Percentiles rank a stretch among this genome's conserved stretches.
These are phyloP conservation scores for Ovis aries DNA, from an alignment of 2,113 vertebrate genomes.

Conservation along the genomic window ARS-UI_Ramb_v3.0 NC_056071.1:50614001-50614500, in stretches of 20 bases:
- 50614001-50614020: not conserved
- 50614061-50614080: not conserved
- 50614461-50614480: not conserved
- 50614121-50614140: not conserved
- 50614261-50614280: not conserved
- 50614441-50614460: not conserved
- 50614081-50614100: not conserved
- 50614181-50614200: not conserved
- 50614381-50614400: not conserved
- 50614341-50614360: not conserved
- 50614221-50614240: not conserved
- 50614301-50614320: not conserved
- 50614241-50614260: not conserved
- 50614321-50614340: not conserved
- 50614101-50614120: not conserved
- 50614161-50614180: not conserved
- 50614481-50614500: not conserved
- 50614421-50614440: not conserved
- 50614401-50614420: not conserved
- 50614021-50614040: not conserved
- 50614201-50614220: not conserved
- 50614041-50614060: not conserved
- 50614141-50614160: not conserved
- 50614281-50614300: not conserved
- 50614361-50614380: not conserved